These are phyloP conservation scores for Monarcha castaneiventris DNA, from an alignment of 2,113 vertebrate genomes.

Conservation along the genomic window DNA sequence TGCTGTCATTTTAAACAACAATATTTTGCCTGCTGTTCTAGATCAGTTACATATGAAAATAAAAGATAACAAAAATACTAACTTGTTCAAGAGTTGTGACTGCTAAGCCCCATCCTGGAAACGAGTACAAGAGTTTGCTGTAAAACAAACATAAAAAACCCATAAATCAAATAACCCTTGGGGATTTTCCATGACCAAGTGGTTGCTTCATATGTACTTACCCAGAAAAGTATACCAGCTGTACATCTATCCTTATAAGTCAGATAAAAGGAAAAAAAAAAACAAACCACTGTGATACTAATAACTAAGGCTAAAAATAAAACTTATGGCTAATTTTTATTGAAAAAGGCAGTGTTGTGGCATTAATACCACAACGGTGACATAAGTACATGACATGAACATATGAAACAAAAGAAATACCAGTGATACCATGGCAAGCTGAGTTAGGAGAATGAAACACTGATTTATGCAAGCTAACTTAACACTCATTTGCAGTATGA, in stretches of 20 bases:
- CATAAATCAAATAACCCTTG: not conserved
- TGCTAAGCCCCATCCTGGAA: conserved; percentile 85
- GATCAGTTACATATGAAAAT: not conserved
- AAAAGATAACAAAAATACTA: conserved; percentile 33
- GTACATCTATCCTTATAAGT: not conserved
- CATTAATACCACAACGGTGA: not conserved
- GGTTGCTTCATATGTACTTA: not conserved
- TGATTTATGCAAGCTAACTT: not conserved
- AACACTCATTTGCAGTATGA: not conserved
- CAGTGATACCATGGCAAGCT: not conserved
- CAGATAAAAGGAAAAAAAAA: not conserved
- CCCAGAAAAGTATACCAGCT: not conserved
- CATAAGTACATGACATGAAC: not conserved
- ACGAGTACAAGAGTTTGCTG: conserved; percentile 90
- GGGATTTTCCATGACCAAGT: not conserved
- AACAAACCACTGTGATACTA: not conserved
- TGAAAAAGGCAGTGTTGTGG: not conserved
- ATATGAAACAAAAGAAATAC: not conserved
- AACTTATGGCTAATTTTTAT: not conserved
- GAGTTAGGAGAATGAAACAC: not conserved
- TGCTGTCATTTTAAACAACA: not conserved
- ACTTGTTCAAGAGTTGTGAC: conserved; percentile 88
- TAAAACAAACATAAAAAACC: not conserved
- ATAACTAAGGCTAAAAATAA: not conserved
- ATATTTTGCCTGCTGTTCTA: not conserved